phyloP scores from a whole-genome alignment of 2,113 vertebrate species.

The Illadopsis cleaveri region DNA sequence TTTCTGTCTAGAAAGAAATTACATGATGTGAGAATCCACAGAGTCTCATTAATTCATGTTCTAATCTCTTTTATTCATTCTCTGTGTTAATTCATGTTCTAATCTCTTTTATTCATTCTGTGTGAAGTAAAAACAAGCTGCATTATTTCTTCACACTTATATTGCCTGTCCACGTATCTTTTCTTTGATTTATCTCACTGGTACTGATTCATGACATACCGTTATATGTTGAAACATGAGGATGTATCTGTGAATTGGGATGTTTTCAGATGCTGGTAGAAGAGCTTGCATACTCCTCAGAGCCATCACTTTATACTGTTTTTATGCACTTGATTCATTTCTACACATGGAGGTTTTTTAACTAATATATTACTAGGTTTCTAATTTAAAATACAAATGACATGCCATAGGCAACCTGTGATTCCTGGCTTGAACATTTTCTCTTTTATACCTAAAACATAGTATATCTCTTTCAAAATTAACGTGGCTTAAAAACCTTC shows the following conservation, averaged over 20 bases:
- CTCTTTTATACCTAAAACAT: neutral
- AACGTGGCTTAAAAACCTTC: neutral
- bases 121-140: neutral
- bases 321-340: neutral
- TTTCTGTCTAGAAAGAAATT: neutral
- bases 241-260: neutral
- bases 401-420: neutral
- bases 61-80: neutral
- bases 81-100: neutral
- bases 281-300: neutral
- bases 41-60: neutral
- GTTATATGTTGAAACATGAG: neutral
- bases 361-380: neutral
- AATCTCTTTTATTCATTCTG: neutral
- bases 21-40: fast-evolving
- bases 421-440: neutral
- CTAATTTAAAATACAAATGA: neutral
- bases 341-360: neutral
- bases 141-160: neutral
- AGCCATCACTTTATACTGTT: neutral
- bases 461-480: neutral
- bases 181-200: neutral
- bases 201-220: neutral
- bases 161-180: neutral
- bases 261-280: neutral